A percentile compares a stretch with the other conserved stretches of the same genome.
These are phyloP conservation scores for Ibidorhyncha struthersii DNA, from an alignment of 2,113 vertebrate genomes.

Conservation along the genomic window DNA sequence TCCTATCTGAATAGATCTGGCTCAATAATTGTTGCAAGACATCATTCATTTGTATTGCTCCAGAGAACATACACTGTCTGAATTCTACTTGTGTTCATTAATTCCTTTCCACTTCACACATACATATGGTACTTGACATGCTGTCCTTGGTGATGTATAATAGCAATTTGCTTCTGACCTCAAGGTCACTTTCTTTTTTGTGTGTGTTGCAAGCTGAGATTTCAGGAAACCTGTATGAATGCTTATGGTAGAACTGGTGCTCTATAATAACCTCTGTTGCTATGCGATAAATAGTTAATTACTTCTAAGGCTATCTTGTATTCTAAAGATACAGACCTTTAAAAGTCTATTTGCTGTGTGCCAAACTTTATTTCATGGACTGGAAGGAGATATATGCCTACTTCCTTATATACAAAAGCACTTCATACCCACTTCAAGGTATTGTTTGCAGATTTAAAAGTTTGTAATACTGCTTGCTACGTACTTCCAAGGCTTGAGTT, in stretches of 20 bases:
- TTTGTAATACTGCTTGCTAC: background rate
- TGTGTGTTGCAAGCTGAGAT: background rate
- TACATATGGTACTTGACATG: conserved; percentile 36
- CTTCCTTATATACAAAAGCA: background rate
- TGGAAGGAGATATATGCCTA: background rate
- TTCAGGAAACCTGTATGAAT: background rate
- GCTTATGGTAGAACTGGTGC: background rate
- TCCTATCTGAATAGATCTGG: conserved; percentile 27
- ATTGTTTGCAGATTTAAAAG: background rate
- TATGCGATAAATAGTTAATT: conserved; percentile 26
- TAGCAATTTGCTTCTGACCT: conserved; percentile 33
- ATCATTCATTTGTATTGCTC: conserved; percentile 2
- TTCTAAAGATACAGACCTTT: background rate
- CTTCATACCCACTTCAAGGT: background rate
- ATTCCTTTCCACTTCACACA: conserved; percentile 37
- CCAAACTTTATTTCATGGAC: background rate
- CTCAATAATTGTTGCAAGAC: conserved; percentile 10
- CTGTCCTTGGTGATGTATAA: conserved; percentile 40
- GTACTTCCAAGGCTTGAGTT: background rate
- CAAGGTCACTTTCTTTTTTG: background rate
- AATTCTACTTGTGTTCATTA: conserved; percentile 18
- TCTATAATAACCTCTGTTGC: background rate
- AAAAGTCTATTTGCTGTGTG: background rate
- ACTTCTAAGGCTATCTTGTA: background rate
- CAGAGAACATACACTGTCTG: background rate